Conservation (phyloP, 2,113 vertebrate genomes). For the Ornithorhynchus anatinus region DNA sequence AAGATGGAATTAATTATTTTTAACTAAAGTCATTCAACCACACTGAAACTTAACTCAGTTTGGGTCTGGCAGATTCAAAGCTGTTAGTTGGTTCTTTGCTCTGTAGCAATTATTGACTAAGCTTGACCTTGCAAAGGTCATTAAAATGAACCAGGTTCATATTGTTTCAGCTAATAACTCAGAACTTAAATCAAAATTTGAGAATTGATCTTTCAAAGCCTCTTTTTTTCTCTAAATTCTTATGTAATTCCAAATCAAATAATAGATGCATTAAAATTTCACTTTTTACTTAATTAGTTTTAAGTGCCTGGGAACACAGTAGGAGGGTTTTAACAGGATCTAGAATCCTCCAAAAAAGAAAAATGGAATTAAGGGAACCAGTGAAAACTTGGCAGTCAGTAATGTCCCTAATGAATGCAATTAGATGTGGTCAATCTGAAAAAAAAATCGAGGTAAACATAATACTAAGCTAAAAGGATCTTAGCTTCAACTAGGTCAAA, state of each 20-base stretch:
- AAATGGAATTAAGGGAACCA: conserved; percentile 65
- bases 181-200: conserved; percentile 74
- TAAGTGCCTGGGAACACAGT: conserved; percentile 67
- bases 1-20: conserved; percentile 73
- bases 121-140: conserved; percentile 72
- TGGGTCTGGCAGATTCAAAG: conserved; percentile 76
- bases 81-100: conserved; percentile 69
- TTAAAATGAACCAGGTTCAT: conserved; percentile 63
- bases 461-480: background rate
- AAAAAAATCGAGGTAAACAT: conserved; percentile 49
- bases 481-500: conserved; percentile 3
- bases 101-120: conserved; percentile 76
- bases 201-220: conserved; percentile 77
- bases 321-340: conserved; percentile 70
- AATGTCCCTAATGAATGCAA: conserved; percentile 57
- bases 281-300: conserved; percentile 76
- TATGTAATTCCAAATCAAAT: conserved; percentile 75
- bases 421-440: conserved; percentile 46
- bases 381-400: conserved; percentile 31
- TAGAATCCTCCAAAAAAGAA: conserved; percentile 53
- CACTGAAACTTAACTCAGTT: conserved; percentile 78
- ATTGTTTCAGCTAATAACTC: conserved; percentile 75
- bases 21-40: conserved; percentile 72
- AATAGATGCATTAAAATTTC: conserved; percentile 68
- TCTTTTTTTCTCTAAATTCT: conserved; percentile 62